phyloP scores from a whole-genome alignment of 2,797 vertebrate species.

The Caiman crocodilus region DNA sequence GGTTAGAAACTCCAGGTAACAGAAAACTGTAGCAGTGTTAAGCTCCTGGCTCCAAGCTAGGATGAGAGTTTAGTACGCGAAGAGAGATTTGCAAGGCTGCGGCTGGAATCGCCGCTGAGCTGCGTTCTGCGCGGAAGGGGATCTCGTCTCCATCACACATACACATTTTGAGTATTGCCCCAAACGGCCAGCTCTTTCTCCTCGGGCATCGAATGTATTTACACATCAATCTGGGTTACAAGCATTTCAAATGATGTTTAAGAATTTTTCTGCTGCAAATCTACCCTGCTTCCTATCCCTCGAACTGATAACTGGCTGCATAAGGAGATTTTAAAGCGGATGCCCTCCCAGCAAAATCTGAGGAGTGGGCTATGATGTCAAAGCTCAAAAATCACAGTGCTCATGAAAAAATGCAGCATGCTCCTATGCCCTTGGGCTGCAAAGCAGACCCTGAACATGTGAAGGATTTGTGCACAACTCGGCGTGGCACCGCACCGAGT shows the following conservation, averaged over 20 bases:
- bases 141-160: rapidly evolving
- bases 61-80: background rate
- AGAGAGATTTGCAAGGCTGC: background rate
- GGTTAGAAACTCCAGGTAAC: rapidly evolving
- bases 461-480: background rate
- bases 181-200: rapidly evolving
- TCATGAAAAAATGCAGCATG: background rate
- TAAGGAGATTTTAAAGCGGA: background rate
- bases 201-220: rapidly evolving
- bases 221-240: rapidly evolving
- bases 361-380: background rate
- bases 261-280: background rate
- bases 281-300: background rate
- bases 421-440: background rate
- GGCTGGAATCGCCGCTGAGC: background rate
- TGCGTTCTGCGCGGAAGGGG: background rate
- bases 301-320: background rate
- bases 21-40: background rate
- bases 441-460: background rate
- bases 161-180: background rate
- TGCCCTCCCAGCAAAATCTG: background rate
- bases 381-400: conserved; percentile 34
- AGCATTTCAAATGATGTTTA: background rate
- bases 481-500: rapidly evolving
- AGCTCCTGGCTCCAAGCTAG: background rate